Evolutionary conservation across 2,888 invertebrate genomes (phyloP).

Genomic region (Neoscelio sp.): DNA sequence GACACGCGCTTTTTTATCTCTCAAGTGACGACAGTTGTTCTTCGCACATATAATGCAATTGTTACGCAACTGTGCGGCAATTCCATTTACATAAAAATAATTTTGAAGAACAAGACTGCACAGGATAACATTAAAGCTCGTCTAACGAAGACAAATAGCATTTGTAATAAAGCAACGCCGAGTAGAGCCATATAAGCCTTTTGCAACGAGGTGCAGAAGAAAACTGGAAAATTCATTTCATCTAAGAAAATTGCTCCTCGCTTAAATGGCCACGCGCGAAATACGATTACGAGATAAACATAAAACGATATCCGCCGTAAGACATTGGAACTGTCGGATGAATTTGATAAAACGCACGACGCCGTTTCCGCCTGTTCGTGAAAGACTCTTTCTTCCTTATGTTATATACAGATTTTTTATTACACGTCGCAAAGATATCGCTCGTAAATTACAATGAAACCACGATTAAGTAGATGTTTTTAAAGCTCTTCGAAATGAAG

Average conservation of each 20-base stretch:
- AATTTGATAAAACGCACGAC: slow-evolving; percentile 22
- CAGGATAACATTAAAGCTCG: slow-evolving; percentile 46
- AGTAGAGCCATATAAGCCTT: slow-evolving; percentile 62
- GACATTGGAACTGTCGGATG: slow-evolving; percentile 13
- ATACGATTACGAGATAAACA: slow-evolving; percentile 70
- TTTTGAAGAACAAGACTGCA: slow-evolving; percentile 45
- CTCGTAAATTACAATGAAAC: slow-evolving; percentile 17
- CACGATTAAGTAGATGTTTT: slow-evolving; percentile 24
- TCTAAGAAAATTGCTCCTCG: slow-evolving; percentile 58
- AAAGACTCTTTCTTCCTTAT: neutral
- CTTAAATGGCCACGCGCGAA: slow-evolving; percentile 67
- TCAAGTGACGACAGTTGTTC: too few relatives aligned
- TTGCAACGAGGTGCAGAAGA: slow-evolving; percentile 55
- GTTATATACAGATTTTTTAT: slow-evolving; percentile 19
- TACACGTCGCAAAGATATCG: neutral
- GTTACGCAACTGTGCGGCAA: too few relatives aligned
- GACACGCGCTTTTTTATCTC: slow-evolving; percentile 32
- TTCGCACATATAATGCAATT: too few relatives aligned
- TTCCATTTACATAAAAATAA: slow-evolving; percentile 59
- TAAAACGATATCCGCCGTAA: slow-evolving; percentile 50
- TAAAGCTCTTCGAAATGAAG: slow-evolving; percentile 22
- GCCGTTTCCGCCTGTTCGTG: neutral
- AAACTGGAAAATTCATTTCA: slow-evolving; percentile 67
- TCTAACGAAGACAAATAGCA: slow-evolving; percentile 71
- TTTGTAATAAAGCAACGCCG: slow-evolving; percentile 61